Conservation (phyloP, 1,140 invertebrate species). For the Zelostemma sp. region DNA sequence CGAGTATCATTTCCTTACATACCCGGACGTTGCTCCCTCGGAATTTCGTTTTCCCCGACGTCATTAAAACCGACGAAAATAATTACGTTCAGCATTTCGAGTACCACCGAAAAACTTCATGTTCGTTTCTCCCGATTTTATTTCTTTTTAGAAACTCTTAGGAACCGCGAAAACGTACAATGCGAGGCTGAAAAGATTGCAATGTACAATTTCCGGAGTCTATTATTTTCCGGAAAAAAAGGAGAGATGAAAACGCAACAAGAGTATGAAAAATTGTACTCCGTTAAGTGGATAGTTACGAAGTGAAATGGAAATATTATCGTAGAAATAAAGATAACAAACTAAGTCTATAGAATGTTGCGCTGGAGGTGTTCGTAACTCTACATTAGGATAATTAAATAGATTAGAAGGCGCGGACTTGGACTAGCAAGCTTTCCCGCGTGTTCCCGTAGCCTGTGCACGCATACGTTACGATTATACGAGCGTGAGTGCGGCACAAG, state of each 20-base stretch:
- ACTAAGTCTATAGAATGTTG: constrained; percentile 29
- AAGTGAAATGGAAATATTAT: constrained; percentile 25
- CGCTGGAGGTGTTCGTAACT: constrained; percentile 52
- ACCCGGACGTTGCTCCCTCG: constrained; percentile 16
- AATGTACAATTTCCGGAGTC: no score
- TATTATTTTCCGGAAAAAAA: neutral
- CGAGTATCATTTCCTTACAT: constrained; percentile 3
- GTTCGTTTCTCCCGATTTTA: neutral
- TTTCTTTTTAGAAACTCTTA: neutral
- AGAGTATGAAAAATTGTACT: no score
- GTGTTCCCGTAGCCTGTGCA: constrained; percentile 27
- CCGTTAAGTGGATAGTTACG: constrained; percentile 6
- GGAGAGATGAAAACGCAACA: constrained; percentile 10
- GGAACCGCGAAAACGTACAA: neutral
- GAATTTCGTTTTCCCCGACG: constrained; percentile 12
- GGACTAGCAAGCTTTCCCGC: constrained; percentile 13
- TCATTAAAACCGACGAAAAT: neutral
- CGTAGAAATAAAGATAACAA: constrained; percentile 47
- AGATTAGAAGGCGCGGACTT: constrained; percentile 53
- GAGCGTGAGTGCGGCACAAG: constrained; percentile 19
- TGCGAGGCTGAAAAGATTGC: no score
- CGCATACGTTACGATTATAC: constrained; percentile 39
- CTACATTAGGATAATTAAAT: constrained; percentile 63
- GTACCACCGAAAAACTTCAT: neutral
- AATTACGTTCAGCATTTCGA: neutral